Conservation (phyloP, 1,140 invertebrate genomes). For the Muscidifurax raptorellus region DNA sequence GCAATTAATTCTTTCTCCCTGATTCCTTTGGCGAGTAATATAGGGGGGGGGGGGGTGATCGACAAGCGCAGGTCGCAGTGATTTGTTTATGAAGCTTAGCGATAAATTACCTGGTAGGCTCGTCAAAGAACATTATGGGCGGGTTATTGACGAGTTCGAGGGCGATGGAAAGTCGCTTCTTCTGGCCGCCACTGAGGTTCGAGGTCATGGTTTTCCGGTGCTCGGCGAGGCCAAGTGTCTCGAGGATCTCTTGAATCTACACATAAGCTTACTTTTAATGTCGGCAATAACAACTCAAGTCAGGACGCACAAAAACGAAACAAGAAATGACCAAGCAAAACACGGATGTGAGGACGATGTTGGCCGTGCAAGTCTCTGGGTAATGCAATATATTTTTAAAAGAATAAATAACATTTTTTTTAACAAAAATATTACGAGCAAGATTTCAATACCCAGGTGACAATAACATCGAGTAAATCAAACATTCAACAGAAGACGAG, state of each 20-base stretch:
- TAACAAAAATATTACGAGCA: no score
- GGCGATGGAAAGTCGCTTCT: constrained; percentile 97
- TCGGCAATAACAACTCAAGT: neutral
- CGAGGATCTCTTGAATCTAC: constrained; percentile 93
- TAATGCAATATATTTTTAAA: no score
- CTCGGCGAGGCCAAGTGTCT: constrained; percentile 90
- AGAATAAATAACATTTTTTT: no score
- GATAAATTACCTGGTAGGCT: constrained; percentile 86
- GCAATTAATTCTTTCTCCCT: neutral
- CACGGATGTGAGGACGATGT: neutral
- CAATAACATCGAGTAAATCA: no score
- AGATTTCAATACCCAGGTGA: no score
- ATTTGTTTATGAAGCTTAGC: neutral
- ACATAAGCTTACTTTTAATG: constrained; percentile 47
- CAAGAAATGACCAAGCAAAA: neutral
- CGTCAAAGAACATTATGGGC: constrained; percentile 98
- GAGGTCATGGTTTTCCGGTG: constrained; percentile 92
- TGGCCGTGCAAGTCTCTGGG: neutral
- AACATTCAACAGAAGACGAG: constrained; percentile 25
- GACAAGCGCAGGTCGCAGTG: neutral
- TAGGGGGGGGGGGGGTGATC: no score
- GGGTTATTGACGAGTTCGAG: constrained; percentile 97
- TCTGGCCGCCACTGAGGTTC: constrained; percentile 95
- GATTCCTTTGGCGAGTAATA: neutral
- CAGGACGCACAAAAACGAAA: constrained; percentile 36